Evolutionary conservation across 2,797 vertebrate genomes (phyloP), one percentile per base, ranked within the genome.

Genomic region (Esox masquinongy): DNA sequence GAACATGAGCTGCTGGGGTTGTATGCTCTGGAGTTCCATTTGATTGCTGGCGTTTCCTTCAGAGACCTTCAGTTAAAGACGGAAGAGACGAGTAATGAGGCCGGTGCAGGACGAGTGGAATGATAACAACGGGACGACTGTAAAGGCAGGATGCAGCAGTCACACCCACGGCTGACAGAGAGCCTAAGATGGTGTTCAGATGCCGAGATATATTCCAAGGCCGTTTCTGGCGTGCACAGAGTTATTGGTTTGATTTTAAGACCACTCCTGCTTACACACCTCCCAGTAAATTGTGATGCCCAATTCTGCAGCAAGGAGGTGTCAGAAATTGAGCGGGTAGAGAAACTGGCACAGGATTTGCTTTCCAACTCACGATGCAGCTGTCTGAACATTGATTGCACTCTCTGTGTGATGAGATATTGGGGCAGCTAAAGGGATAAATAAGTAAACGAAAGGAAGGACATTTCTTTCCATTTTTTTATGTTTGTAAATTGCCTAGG

Each of bases 221-320:
- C n/a, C 49, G 26, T 56, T 29, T 4, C 24, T 63, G 70, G 66
- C 43, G 36, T 51, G 78, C 29, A 31, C 16, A 34, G 90, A 82
- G 76, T 81, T 89, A 90, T 84, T 82, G 73, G 79, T 88, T 90
- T 89, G 90, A 86, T 89, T 93, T 92, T 87, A 79, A 31, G 39
- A 83, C 79, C 77, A 53, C 79, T 82, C 78, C 53, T 77, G 75
- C 70, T 82, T 85, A 75, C 82, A 85, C 84, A 75, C 77, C 22
- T 82, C 66, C 83, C 74, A 82, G 88, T 92, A 94, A 90, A 93
- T 94, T 84, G 89, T 84, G 86, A 75, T 77, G 79, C 77, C 93
- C 88, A 82, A 86, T 91, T 92, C 59, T 90, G 83, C 79, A 90
- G 85, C 81, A 88, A 80, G 61, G 70, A 74, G 79, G 82, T 93